Conservation (phyloP, 2,113 vertebrate species). For the Rhabdomys dilectus region DNA sequence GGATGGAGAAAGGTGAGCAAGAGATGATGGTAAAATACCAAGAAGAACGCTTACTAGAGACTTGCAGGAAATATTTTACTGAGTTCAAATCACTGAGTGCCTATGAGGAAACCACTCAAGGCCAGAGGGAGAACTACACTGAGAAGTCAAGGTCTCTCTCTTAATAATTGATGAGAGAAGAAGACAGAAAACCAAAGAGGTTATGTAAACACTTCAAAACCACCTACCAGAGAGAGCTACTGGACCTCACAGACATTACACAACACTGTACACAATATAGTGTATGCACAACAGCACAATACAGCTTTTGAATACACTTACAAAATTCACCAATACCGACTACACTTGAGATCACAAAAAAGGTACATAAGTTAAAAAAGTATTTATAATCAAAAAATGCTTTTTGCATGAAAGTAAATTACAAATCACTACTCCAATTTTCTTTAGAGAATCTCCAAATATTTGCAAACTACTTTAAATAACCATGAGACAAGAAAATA, state of each 20-base stretch:
- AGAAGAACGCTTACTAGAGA: background rate
- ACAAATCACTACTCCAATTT: conserved; percentile 22
- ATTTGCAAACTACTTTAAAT: conserved; percentile 24
- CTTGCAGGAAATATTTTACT: background rate
- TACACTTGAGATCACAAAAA: background rate
- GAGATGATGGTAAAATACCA: background rate
- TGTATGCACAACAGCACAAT: no score
- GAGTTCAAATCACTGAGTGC: background rate
- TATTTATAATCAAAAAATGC: background rate
- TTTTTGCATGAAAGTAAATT: conserved; percentile 23
- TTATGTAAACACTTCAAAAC: background rate
- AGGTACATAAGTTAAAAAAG: conserved; percentile 9
- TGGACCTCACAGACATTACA: background rate
- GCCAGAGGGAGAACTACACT: background rate
- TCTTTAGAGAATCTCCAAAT: background rate
- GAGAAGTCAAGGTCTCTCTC: background rate
- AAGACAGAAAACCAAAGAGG: conserved; percentile 29
- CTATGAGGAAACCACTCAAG: background rate
- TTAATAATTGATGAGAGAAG: conserved; percentile 4
- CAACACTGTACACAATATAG: background rate
- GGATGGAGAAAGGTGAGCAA: background rate
- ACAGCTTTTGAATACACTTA: background rate
- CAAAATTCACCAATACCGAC: background rate
- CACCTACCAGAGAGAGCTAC: background rate
- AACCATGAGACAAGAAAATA: background rate